Percentiles rank a stretch among this genome's conserved stretches.
These are phyloP conservation scores for Ptychobarbus kaznakovi DNA, from an alignment of 2,797 vertebrate species.

Conservation along the genomic window DNA sequence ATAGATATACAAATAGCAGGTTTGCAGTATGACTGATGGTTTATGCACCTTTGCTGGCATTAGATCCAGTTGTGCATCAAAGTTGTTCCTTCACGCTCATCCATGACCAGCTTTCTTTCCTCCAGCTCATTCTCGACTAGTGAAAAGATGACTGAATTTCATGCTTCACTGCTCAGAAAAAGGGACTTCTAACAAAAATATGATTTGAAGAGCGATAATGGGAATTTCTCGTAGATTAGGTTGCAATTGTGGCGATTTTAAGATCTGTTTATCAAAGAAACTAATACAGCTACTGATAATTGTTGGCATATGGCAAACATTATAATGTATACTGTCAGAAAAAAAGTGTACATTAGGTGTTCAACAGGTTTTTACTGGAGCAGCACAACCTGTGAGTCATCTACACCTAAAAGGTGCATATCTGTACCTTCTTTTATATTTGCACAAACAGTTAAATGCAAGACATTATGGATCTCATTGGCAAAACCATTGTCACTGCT, in stretches of 20 bases:
- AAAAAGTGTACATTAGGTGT: background rate
- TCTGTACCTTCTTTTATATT: background rate
- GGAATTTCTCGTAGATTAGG: background rate
- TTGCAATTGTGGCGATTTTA: background rate
- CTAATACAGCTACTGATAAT: background rate
- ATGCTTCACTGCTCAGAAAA: background rate
- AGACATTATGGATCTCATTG: background rate
- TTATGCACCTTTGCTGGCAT: conserved; percentile 11
- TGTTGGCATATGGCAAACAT: background rate
- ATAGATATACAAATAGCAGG: background rate
- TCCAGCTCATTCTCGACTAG: background rate
- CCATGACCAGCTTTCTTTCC: background rate
- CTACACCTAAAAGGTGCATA: background rate
- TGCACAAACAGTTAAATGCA: background rate
- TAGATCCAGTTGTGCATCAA: background rate
- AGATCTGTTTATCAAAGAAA: background rate
- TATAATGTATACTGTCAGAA: background rate
- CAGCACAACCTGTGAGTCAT: background rate
- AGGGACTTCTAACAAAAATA: background rate
- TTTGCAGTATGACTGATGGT: background rate
- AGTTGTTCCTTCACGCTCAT: background rate
- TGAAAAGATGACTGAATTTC: background rate
- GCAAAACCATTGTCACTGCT: background rate
- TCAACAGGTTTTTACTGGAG: background rate
- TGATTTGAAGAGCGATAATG: background rate